phyloP scores from a whole-genome alignment of 2,113 vertebrate species.

The Beaufortia kweichowensis region DNA sequence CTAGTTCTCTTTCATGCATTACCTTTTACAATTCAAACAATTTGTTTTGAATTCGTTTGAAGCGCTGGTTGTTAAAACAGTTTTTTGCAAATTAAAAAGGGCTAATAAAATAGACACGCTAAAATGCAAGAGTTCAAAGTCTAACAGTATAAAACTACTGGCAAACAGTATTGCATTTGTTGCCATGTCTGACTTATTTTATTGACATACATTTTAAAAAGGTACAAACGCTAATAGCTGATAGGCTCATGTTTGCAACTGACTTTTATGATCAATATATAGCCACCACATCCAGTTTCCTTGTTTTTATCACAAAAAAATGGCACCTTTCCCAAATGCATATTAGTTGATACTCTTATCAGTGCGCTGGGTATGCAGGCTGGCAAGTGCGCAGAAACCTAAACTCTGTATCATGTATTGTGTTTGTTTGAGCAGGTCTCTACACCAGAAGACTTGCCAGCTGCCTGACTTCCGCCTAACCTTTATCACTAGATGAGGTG shows the following conservation, averaged over 20 bases:
- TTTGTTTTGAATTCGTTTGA: no score
- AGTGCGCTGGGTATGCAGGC: background rate
- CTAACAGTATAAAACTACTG: background rate
- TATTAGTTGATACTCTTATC: background rate
- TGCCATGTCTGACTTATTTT: background rate
- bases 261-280: background rate
- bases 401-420: constrained; percentile 18
- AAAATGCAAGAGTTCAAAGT: constrained; percentile 23
- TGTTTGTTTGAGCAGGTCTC: constrained; percentile 1
- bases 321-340: background rate
- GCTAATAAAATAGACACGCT: background rate
- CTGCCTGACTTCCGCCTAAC: constrained; percentile 17
- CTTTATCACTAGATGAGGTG: background rate
- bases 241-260: constrained; percentile 15
- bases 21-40: no score
- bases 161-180: background rate
- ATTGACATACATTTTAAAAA: constrained; percentile 19
- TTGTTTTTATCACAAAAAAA: background rate
- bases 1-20: no score
- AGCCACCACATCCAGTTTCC: background rate
- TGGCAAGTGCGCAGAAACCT: constrained; percentile 16
- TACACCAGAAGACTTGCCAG: background rate
- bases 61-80: no score
- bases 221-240: background rate
- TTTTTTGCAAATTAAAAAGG: background rate